A percentile compares a stretch with the other conserved stretches of the same genome.
Evolutionary conservation across 2,113 vertebrate species (phyloP).

Genomic region (Cryptotis parvus): DNA sequence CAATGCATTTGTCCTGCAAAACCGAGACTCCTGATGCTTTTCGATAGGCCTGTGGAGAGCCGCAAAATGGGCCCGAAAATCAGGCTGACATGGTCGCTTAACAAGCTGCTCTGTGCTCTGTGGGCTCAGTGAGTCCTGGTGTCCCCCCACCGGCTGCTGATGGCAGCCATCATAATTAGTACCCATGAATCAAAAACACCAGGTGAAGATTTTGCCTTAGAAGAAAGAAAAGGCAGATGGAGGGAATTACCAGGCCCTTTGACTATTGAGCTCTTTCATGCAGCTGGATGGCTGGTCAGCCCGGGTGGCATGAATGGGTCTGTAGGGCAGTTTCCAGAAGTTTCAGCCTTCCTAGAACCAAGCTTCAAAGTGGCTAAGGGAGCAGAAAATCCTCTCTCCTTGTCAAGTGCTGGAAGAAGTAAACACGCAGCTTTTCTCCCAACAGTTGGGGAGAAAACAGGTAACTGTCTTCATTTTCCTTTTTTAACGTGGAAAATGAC

Average conservation of each 20-base stretch:
- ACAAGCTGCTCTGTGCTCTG: conserved; percentile 88
- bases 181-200: conserved; percentile 90
- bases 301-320: conserved; percentile 81
- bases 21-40: conserved; percentile 89
- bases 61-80: conserved; percentile 91
- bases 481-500: conserved; percentile 65
- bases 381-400: conserved; percentile 78
- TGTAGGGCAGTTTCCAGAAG: conserved; percentile 74
- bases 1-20: conserved; percentile 89
- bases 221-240: conserved; percentile 89
- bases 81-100: conserved; percentile 91
- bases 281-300: conserved; percentile 65
- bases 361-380: conserved; percentile 80
- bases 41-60: conserved; percentile 88
- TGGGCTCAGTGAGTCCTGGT: conserved; percentile 84
- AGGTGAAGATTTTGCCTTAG: conserved; percentile 89
- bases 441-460: conserved; percentile 60
- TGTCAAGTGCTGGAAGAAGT: conserved; percentile 63
- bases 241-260: conserved; percentile 90
- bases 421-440: conserved; percentile 61
- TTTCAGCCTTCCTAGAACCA: conserved; percentile 82
- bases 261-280: conserved; percentile 85
- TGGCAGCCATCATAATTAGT: conserved; percentile 91
- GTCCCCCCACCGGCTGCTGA: conserved; percentile 89
- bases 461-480: conserved; percentile 43